Conservation (phyloP, 2,113 vertebrate species). For the Ameiurus melas region DNA sequence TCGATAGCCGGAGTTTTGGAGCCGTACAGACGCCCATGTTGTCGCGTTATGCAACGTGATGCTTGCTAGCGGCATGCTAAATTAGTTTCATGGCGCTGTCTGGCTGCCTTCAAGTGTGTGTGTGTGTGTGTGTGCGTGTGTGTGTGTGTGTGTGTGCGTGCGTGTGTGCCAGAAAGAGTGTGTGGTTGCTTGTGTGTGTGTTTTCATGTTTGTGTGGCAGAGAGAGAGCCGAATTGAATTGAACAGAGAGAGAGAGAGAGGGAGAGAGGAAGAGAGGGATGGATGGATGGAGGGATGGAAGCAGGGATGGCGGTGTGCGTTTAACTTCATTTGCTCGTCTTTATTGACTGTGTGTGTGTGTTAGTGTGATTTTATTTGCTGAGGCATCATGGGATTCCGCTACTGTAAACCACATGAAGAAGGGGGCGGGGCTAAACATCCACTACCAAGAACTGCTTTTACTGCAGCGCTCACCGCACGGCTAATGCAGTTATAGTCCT, state of each 20-base stretch:
- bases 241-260: background rate
- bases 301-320: constrained; percentile 4
- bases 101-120: constrained; percentile 18
- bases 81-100: constrained; percentile 24
- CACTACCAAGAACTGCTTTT: constrained; percentile 30
- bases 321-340: constrained; percentile 12
- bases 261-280: background rate
- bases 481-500: constrained; percentile 25
- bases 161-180: background rate
- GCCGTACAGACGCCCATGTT: constrained; percentile 28
- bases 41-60: constrained; percentile 11
- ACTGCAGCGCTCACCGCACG: background rate
- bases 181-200: constrained; percentile 6
- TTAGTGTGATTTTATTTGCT: constrained; percentile 32
- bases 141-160: background rate
- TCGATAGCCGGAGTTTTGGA: constrained; percentile 21
- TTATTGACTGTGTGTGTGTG: constrained; percentile 38
- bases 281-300: background rate
- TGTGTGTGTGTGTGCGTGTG: background rate
- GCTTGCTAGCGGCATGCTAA: constrained; percentile 1
- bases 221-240: background rate
- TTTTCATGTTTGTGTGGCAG: constrained; percentile 18
- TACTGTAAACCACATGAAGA: constrained; percentile 32
- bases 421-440: constrained; percentile 25
- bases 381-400: constrained; percentile 38